Base-by-base conservation (phyloP, 1,140 invertebrate genomes). In the Charaxes varanes region DNA sequence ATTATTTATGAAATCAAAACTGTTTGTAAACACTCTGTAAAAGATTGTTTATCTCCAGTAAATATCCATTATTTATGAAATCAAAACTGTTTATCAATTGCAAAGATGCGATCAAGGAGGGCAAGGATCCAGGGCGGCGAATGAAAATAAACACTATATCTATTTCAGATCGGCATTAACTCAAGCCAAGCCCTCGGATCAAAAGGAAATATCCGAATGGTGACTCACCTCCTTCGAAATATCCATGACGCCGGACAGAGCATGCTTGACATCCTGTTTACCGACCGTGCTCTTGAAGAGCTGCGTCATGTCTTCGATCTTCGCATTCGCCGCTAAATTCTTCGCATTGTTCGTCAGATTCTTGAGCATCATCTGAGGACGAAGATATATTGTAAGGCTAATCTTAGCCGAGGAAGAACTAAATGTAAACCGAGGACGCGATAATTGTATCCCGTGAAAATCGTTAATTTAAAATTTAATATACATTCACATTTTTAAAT, bases 301-400 rank as follows among this genome's bases (percentile, higher is more conserved):
- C 58, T 95, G 90, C 22, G 94, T 95, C 92, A 99, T 96, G 62
- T 98, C 97, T 84, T 97, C 96, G 33, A 98, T 98, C 84, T 97
- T 97, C 0, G 96, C 96, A 78, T 97, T 97, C 0, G 96, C 95
- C n/a, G 96, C 95, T 27, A 98, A 84, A 68, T 96, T 96, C 80
- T 97, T 97, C 0, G 96, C 96, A 82, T 97, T 97, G 63, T 97
- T 96, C 2, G 96, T 97, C 12, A 99, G 83, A 80, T 96, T 96
- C 70, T 97, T 97, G 71, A 97, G 89, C 88, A 97, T 94, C 93
- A 96, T 95, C 95, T 96, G 73, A 6, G 3, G 33, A 10, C 16
- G 16, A 36, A 7, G 10, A 23, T 28, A 19, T 28, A 10, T 16
- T 19, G n/a, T 18, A 10, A 10, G 2, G 1, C 2, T n/a, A n/a